Base-by-base conservation (phyloP, 2,888 invertebrate genomes). In the Hydrotaea cyrtoneurina region DNA sequence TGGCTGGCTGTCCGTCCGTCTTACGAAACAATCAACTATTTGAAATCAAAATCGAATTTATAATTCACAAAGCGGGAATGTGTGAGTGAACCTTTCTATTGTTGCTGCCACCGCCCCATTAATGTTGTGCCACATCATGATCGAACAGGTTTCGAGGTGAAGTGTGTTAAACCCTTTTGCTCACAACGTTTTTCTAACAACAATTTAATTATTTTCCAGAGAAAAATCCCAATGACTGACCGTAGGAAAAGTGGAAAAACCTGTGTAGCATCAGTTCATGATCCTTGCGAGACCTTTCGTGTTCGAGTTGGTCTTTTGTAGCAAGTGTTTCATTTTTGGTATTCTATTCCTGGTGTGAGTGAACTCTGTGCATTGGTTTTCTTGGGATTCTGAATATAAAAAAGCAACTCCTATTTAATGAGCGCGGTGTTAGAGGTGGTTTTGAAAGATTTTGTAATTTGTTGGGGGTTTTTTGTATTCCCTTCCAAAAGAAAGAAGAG, bases 181-280 rank as follows among this genome's bases (percentile, higher is more conserved):
- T 46, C 15, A 17, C 1, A 69, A 13, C 69, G 13, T 1, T 21
- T 0, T 69, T 69, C 46, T 31, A 31, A 11, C 66, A 23, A 69
- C 69, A 69, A 39, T 69, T 69, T 69, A 69, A 69, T 69, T 69
- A 69, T 69, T 31, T 31, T 31, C 31, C 31, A 31, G 7, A 31
- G 31, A 31, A 31, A 31, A 31, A 31, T 31, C n/a, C n/a, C n/a
- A n/a, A n/a, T n/a, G n/a, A 31, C 2, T 31, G 13, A 43, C 23
- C 21, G 2, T 43, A 10, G 19, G 46, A 46, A 69, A n/a, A 46
- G 69, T 69, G 69, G 69, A 26, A 59, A 26, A 59, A 23, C 59
- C 59, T 15, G 69, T 43, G 69, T 21, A 66, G 15, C 46, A 43
- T 23, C 43, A 39, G 15, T 15, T 4, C 2, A 0, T 3, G 21